These are phyloP conservation scores for Eristalis pertinax DNA, from an alignment of 2,888 invertebrate species.

Conservation along the genomic window DNA sequence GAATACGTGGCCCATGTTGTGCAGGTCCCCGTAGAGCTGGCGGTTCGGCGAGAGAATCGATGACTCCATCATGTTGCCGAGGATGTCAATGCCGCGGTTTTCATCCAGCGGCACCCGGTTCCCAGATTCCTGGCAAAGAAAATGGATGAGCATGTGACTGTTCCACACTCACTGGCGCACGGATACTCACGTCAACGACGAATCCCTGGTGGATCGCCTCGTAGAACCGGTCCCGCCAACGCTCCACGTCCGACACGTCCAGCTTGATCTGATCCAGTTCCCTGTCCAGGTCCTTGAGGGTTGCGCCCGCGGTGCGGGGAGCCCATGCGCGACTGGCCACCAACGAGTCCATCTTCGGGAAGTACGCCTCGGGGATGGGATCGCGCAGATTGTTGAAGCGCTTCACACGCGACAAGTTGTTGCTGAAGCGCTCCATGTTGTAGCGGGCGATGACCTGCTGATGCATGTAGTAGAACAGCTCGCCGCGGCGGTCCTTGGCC, in stretches of 20 bases:
- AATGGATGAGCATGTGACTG: neutral
- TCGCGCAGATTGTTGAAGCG: conserved; percentile 86
- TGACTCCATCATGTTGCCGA: conserved; percentile 91
- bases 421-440: conserved; percentile 89
- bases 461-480: conserved; percentile 92
- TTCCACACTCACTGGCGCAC: neutral
- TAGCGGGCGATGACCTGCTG: conserved; percentile 85
- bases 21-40: conserved; percentile 89
- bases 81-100: conserved; percentile 87
- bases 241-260: conserved; percentile 87
- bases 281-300: conserved; percentile 85
- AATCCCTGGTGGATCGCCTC: conserved; percentile 87
- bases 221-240: conserved; percentile 89
- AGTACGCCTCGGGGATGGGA: conserved; percentile 90
- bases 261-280: conserved; percentile 86
- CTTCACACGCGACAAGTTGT: conserved; percentile 85
- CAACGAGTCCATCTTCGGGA: conserved; percentile 91
- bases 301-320: conserved; percentile 84
- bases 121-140: conserved; percentile 83
- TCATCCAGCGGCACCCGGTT: conserved; percentile 85
- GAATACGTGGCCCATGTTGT: conserved; percentile 91
- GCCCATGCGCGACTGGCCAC: conserved; percentile 90
- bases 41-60: conserved; percentile 87
- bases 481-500: conserved; percentile 88
- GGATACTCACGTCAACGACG: conserved; percentile 82